phyloP scores from a whole-genome alignment of 2,113 vertebrate species.

The Microtus richardsoni region DNA sequence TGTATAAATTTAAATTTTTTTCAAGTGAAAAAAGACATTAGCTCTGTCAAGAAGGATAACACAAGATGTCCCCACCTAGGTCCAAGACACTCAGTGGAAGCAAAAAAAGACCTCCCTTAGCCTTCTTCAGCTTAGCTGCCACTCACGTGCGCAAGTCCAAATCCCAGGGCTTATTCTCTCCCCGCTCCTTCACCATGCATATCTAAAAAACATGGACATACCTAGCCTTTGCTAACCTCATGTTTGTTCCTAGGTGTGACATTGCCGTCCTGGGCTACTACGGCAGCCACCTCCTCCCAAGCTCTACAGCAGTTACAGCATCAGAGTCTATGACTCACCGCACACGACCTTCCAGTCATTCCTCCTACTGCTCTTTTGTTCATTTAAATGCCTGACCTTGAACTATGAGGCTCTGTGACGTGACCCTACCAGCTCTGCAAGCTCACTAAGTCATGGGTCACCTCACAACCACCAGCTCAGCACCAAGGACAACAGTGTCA shows the following conservation, averaged over 20 bases:
- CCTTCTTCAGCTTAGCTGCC: background rate
- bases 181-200: background rate
- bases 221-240: too few species aligned
- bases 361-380: background rate
- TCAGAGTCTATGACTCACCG: background rate
- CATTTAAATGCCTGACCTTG: background rate
- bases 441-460: background rate
- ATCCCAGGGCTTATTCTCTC: background rate
- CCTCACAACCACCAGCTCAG: background rate
- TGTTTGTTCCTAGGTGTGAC: background rate
- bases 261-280: background rate
- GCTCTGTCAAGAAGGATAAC: background rate
- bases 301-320: background rate
- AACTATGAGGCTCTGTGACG: background rate
- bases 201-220: background rate
- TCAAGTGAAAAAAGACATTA: background rate
- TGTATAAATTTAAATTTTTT: background rate
- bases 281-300: background rate
- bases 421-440: background rate
- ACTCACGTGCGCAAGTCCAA: background rate
- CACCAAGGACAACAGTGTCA: background rate
- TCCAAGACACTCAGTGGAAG: background rate
- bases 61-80: background rate
- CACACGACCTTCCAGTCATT: background rate
- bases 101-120: background rate